These are phyloP conservation scores for Crenuchus spilurus DNA, from an alignment of 2,797 vertebrate species.

Conservation along the genomic window DNA sequence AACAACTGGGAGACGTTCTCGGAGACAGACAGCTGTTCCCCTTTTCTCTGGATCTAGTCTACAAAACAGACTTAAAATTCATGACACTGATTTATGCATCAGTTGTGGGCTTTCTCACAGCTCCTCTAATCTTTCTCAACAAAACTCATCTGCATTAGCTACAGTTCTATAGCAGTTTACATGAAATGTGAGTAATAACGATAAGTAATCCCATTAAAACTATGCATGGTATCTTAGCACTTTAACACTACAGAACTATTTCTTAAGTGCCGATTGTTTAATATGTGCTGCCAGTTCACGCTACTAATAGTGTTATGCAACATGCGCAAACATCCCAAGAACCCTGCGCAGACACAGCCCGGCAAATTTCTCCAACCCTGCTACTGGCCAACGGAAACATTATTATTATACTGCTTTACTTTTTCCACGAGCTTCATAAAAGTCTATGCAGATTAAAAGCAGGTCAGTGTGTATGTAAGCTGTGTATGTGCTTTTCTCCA, in stretches of 20 bases:
- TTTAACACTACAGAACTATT: not conserved
- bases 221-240: not conserved
- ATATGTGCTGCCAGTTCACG: slow-evolving; percentile 6
- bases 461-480: slow-evolving; percentile 56
- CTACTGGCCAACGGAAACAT: slow-evolving; percentile 46
- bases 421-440: slow-evolving; percentile 39
- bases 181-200: too few species aligned
- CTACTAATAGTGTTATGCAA: slow-evolving; percentile 28
- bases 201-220: slow-evolving; percentile 14
- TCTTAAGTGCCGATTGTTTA: not conserved
- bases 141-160: too few species aligned
- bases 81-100: not conserved
- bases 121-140: too few species aligned
- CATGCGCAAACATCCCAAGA: slow-evolving; percentile 30
- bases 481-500: slow-evolving; percentile 7
- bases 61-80: slow-evolving; percentile 34
- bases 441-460: slow-evolving; percentile 58
- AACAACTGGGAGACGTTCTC: slow-evolving; percentile 45
- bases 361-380: slow-evolving; percentile 30
- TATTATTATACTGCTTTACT: slow-evolving; percentile 29
- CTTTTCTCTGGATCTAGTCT: slow-evolving; percentile 18
- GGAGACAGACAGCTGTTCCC: slow-evolving; percentile 50
- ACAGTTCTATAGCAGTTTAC: too few species aligned
- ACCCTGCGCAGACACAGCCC: slow-evolving; percentile 40
- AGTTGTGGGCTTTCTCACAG: too few species aligned